A percentile compares a stretch with the other conserved stretches of the same genome.
phyloP scores from a whole-genome alignment of 1,140 invertebrate genomes.

The Penaeus japonicus region DNA sequence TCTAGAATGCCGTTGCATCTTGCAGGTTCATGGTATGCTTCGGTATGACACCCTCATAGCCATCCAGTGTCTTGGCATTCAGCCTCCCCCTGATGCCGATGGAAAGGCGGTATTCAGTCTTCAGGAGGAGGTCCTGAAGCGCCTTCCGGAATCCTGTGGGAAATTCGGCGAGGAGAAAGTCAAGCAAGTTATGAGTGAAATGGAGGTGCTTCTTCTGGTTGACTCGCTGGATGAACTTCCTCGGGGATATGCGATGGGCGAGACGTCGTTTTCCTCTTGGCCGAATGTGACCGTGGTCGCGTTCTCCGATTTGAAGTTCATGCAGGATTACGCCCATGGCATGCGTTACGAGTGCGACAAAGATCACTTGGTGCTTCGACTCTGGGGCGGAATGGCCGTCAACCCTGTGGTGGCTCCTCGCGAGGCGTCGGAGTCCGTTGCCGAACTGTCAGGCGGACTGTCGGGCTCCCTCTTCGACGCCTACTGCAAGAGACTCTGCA shows the following conservation, averaged over 20 bases:
- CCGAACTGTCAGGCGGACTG: constrained; percentile 14
- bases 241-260: neutral
- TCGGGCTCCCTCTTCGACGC: constrained; percentile 11
- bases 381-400: constrained; percentile 7
- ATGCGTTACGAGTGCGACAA: neutral
- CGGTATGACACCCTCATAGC: constrained; percentile 10
- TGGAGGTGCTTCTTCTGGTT: constrained; percentile 26
- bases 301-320: neutral
- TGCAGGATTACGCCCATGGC: neutral
- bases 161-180: constrained; percentile 21
- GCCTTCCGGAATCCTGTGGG: neutral
- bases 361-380: constrained; percentile 24
- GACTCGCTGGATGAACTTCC: constrained; percentile 10
- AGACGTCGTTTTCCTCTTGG: neutral
- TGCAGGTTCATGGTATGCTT: neutral
- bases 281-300: neutral
- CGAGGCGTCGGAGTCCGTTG: neutral
- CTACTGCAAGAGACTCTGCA: constrained; percentile 16
- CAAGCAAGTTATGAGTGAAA: neutral
- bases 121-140: constrained; percentile 1
- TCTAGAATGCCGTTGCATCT: neutral
- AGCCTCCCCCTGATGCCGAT: neutral
- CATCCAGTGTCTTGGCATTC: constrained; percentile 15
- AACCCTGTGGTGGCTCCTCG: neutral
- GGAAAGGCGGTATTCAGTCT: neutral